These are phyloP conservation scores for Lepidonotus clava DNA, from an alignment of 2,888 invertebrate species.

Conservation along the genomic window DNA sequence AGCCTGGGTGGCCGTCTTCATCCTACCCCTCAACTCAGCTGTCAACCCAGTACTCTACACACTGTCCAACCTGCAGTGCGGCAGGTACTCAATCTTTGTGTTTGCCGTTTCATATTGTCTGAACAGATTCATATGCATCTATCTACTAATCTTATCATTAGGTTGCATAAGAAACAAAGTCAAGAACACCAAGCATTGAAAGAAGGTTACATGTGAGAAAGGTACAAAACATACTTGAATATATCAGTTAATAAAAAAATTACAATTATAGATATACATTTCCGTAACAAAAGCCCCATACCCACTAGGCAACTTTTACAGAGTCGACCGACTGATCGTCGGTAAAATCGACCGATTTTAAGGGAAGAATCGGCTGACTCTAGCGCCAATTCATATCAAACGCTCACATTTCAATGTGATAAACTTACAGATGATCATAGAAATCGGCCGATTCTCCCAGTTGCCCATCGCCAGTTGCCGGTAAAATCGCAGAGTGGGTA, in stretches of 20 bases:
- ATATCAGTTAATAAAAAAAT: no score
- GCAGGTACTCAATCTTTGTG: neutral
- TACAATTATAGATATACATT: no score
- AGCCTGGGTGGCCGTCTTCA: slow-evolving; percentile 83
- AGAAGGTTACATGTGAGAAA: no score
- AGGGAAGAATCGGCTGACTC: no score
- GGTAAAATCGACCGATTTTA: no score
- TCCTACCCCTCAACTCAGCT: slow-evolving; percentile 82
- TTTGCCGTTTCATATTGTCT: neutral
- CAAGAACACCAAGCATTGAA: no score
- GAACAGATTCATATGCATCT: neutral
- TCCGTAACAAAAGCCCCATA: no score
- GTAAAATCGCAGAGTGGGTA: neutral
- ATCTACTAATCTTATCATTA: neutral
- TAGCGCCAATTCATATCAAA: neutral
- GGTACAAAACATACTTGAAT: no score
- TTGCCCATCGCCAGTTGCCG: neutral
- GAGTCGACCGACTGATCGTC: no score
- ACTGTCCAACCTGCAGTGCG: slow-evolving; percentile 70
- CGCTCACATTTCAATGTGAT: neutral
- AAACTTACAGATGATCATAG: neutral
- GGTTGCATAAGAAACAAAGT: no score
- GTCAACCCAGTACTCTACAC: slow-evolving; percentile 82
- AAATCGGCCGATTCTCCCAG: neutral
- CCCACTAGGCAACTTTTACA: no score